Conservation (phyloP, 2,797 vertebrate genomes). For the Epinephelus awoara region DNA sequence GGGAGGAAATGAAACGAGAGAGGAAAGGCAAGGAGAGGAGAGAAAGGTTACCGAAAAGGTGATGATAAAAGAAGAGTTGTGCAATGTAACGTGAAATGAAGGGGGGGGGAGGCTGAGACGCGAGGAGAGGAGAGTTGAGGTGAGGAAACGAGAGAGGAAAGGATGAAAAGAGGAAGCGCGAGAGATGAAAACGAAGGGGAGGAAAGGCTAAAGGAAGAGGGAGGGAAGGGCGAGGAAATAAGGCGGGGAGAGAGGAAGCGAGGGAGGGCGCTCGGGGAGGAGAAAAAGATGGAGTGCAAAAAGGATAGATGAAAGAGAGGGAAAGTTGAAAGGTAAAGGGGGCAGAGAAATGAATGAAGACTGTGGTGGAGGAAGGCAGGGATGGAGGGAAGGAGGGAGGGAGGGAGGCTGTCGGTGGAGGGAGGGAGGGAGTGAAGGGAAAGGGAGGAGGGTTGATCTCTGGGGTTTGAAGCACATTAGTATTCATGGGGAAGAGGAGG, state of each 20-base stretch:
- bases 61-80: slow-evolving; percentile 43
- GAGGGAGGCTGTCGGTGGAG: neutral
- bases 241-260: slow-evolving; percentile 52
- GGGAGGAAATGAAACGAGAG: neutral
- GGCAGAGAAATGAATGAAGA: slow-evolving; percentile 73
- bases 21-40: neutral
- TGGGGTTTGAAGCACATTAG: slow-evolving; percentile 86
- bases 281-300: slow-evolving; percentile 66
- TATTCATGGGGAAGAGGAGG: slow-evolving; percentile 87
- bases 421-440: slow-evolving; percentile 54
- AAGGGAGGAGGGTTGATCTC: slow-evolving; percentile 85
- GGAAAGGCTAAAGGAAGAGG: slow-evolving; percentile 31
- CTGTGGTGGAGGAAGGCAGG: slow-evolving; percentile 69
- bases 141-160: slow-evolving; percentile 21
- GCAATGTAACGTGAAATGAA: slow-evolving; percentile 41
- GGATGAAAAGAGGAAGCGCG: too few species aligned
- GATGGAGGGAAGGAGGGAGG: slow-evolving; percentile 59
- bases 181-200: slow-evolving; percentile 32
- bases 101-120: slow-evolving; percentile 9
- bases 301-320: slow-evolving; percentile 72
- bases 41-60: slow-evolving; percentile 26
- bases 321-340: slow-evolving; percentile 81
- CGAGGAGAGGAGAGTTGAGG: slow-evolving; percentile 18
- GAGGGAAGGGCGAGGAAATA: slow-evolving; percentile 53
- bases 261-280: slow-evolving; percentile 63